Evolutionary conservation across 2,888 invertebrate genomes (phyloP).

Genomic region (Tryphoninae sp.): DNA sequence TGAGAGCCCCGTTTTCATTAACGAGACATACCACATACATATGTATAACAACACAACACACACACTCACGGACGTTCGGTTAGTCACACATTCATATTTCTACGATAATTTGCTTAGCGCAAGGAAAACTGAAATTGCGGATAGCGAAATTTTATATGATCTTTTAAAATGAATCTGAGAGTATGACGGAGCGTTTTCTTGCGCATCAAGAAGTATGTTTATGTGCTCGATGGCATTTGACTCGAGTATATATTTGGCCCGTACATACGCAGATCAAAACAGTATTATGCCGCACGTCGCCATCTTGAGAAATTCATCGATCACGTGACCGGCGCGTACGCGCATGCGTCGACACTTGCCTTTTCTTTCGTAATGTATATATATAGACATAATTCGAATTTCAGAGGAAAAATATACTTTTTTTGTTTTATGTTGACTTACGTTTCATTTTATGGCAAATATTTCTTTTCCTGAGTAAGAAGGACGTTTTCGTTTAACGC

Average conservation of each 20-base stretch:
- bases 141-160: conserved; percentile 17
- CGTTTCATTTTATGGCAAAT: conserved; percentile 6
- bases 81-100: conserved; percentile 42
- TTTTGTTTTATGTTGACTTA: not conserved
- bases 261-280: conserved; percentile 59
- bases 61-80: conserved; percentile 12
- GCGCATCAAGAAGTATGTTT: conserved; percentile 34
- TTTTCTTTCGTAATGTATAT: not conserved
- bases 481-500: not conserved
- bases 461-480: conserved; percentile 36
- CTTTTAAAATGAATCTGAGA: not conserved
- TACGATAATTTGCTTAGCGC: conserved; percentile 20
- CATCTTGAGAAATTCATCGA: conserved; percentile 64
- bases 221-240: conserved; percentile 16
- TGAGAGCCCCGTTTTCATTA: conserved; percentile 13
- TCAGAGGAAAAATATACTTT: not conserved
- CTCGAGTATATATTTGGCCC: conserved; percentile 4
- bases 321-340: conserved; percentile 63
- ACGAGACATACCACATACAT: conserved; percentile 12
- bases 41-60: conserved; percentile 13
- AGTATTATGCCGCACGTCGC: conserved; percentile 63
- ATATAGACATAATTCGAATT: not conserved
- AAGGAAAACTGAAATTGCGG: conserved; percentile 14
- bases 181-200: conserved; percentile 5
- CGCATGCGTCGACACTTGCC: conserved; percentile 62